These are phyloP conservation scores for Cirrhinus mrigala DNA, from an alignment of 2,797 vertebrate species.

Conservation along the genomic window DNA sequence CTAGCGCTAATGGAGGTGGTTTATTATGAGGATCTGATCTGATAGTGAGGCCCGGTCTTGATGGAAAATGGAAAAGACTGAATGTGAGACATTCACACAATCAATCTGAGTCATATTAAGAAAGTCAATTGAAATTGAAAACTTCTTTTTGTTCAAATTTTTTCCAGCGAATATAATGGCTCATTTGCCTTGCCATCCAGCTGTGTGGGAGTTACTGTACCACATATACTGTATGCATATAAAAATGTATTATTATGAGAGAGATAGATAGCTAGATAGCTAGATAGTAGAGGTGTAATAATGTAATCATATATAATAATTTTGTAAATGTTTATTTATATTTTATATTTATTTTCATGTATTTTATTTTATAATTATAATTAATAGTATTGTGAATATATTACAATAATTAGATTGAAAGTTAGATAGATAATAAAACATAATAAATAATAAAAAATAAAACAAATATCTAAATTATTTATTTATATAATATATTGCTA, in stretches of 20 bases:
- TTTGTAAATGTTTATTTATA: too few relatives aligned
- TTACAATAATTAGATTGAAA: background rate
- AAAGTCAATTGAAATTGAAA: background rate
- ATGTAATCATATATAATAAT: too few relatives aligned
- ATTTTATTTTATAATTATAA: too few relatives aligned
- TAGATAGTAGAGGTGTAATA: background rate
- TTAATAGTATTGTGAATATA: too few relatives aligned
- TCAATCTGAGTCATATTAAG: background rate
- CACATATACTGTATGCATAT: background rate
- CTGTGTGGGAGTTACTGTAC: background rate
- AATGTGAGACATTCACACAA: background rate
- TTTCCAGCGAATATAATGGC: background rate
- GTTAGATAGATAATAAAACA: background rate
- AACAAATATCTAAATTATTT: too few relatives aligned
- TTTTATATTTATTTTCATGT: too few relatives aligned
- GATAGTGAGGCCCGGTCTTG: slow-evolving; percentile 17
- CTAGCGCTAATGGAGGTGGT: slow-evolving; percentile 73
- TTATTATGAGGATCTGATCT: slow-evolving; percentile 59
- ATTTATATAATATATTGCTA: background rate
- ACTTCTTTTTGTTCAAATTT: background rate
- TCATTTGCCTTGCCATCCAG: background rate
- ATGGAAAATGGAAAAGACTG: slow-evolving; percentile 13
- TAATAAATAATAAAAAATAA: too few relatives aligned
- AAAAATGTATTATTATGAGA: background rate
- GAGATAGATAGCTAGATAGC: background rate